Evolutionary conservation across 2,113 vertebrate species (phyloP).

Genomic region (Acrocephalus arundinaceus): DNA sequence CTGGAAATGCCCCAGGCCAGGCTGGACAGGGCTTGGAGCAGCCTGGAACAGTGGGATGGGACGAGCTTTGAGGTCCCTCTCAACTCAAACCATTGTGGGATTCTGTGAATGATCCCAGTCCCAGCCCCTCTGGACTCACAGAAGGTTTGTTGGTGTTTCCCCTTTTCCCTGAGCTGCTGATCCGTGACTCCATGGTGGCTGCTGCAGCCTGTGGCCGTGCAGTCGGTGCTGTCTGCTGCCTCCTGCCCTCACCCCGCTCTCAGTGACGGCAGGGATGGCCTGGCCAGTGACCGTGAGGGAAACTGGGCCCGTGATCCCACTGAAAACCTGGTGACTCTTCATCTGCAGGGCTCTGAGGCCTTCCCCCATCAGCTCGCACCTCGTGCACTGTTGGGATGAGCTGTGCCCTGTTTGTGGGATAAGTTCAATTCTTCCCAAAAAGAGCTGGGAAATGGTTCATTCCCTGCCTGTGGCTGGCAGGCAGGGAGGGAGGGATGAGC

Average conservation of each 20-base stretch:
- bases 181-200: accelerated
- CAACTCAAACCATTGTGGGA: background rate
- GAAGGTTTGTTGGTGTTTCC: background rate
- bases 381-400: background rate
- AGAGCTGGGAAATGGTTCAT: background rate
- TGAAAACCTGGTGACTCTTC: background rate
- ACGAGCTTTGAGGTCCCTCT: background rate
- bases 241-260: background rate
- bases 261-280: background rate
- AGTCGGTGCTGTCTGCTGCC: background rate
- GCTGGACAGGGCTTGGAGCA: background rate
- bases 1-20: background rate
- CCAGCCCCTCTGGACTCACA: background rate
- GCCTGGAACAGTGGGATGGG: background rate
- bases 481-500: background rate
- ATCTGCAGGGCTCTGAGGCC: background rate
- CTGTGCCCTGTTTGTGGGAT: background rate
- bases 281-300: background rate
- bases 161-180: background rate
- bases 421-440: background rate
- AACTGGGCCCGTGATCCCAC: background rate
- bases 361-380: background rate
- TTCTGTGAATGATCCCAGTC: background rate
- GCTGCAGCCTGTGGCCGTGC: background rate
- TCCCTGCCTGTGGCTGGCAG: background rate